Evolutionary conservation across 2,113 vertebrate genomes (phyloP), one percentile per base, ranked within the genome.

Genomic region (Actinemys pallida): DNA sequence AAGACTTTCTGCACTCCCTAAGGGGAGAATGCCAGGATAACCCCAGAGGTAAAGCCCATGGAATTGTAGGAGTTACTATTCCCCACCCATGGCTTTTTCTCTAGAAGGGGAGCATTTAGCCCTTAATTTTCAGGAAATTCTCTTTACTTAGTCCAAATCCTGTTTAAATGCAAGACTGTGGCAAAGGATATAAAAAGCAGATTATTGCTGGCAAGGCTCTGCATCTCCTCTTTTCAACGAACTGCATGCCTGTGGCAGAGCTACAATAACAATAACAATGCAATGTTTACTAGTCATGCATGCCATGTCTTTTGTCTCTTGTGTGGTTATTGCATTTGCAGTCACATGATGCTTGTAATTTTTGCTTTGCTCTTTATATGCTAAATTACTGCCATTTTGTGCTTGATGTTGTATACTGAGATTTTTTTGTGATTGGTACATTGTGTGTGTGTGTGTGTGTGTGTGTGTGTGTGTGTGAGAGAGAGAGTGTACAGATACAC

Each of bases 261-360:
- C 97, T 97, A 97, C 97, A 97, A 98, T 97, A 98, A 97, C 96
- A 97, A 96, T 93, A 96, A 96, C 97, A 97, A 95, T 96, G 90
- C 90, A 86, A 78, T 95, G 95, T 98, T 96, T 96, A 97, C 96
- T 95, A 94, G 95, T 96, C 95, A 95, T 95, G 94, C 97, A 91
- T 93, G 95, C 94, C 92, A 65, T 96, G 96, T 93, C 97, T 94
- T 97, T 95, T 97, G 89, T 97, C 90, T 98, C 96, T 97, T 89
- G 96, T 97, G 95, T 96, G 96, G 95, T 95, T 98, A 96, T 96
- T 96, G 93, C 87, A 91, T 97, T 96, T 97, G 91, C 95, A 94
- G 86, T 96, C 97, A 96, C 94, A 97, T 98, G 96, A 95, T 90
- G 89, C 97, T 95, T 94, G 96, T 96, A 96, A 98, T 96, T 94